Percentiles rank a stretch among this genome's conserved stretches.
Evolutionary conservation across 2,888 invertebrate genomes (phyloP).

Genomic region (Eulithis prunata): DNA sequence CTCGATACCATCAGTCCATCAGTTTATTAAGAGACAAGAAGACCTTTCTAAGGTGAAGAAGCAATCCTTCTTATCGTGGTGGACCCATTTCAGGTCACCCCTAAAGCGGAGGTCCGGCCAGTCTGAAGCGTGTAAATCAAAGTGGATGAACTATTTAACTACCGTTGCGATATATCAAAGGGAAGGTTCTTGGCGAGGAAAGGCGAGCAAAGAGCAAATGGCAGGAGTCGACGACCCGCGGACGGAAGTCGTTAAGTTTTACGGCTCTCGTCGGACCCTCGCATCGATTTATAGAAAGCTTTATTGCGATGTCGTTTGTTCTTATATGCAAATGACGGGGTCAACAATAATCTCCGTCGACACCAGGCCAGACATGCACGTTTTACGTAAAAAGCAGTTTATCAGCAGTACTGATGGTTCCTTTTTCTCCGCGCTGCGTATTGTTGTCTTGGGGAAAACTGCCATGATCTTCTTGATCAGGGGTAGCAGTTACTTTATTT

Average conservation of each 20-base stretch:
- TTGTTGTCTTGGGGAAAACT: too few relatives aligned
- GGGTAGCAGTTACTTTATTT: too few relatives aligned
- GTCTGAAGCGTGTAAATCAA: too few relatives aligned
- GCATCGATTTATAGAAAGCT: slow-evolving; percentile 63
- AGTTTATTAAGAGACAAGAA: too few relatives aligned
- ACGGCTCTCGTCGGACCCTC: slow-evolving; percentile 56
- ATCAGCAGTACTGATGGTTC: background rate
- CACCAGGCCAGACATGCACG: background rate
- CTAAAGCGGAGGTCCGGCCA: too few relatives aligned
- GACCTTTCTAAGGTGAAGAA: too few relatives aligned
- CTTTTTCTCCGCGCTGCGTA: slow-evolving; percentile 38
- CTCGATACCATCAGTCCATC: too few relatives aligned
- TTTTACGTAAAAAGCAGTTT: slow-evolving; percentile 24
- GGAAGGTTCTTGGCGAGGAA: slow-evolving; percentile 34
- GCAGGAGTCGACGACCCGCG: slow-evolving; percentile 40
- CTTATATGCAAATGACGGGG: slow-evolving; percentile 52
- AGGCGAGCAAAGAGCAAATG: slow-evolving; percentile 45
- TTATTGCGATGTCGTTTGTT: slow-evolving; percentile 52
- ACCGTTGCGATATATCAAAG: background rate
- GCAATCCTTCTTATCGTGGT: too few relatives aligned
- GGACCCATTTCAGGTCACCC: too few relatives aligned
- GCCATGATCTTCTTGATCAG: too few relatives aligned
- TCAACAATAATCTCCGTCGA: slow-evolving; percentile 45
- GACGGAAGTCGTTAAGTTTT: slow-evolving; percentile 68
- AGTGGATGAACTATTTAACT: background rate